Evolutionary conservation across 2,888 invertebrate species (phyloP), one percentile per base, ranked within the genome.

Genomic region (Metalampra italica): DNA sequence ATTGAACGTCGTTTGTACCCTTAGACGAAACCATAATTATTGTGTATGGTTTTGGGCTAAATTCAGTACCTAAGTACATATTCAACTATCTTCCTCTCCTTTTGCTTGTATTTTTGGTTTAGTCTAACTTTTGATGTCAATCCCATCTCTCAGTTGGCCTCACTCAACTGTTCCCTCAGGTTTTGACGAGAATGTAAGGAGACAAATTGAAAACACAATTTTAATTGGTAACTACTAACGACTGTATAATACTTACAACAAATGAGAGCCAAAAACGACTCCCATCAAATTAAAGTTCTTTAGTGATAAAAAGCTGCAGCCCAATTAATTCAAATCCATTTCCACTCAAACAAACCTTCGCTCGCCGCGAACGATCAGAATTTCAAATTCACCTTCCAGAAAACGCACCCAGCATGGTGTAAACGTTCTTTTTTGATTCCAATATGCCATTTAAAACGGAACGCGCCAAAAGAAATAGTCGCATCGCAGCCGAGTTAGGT

Each of bases 271-370:
- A 41, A 44, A 72, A 75, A 71, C 74, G 72, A 72, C 67, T 68
- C 59, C 64, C 75, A 73, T 79, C 78, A 81, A 83, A 87, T 87
- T 85, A 85, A 84, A 80, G 78, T 84, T 83, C 83, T 71, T 64
- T 45, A 50, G 53, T 56, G 55, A 71, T 72, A 85, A 86, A 81
- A 85, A 82, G 62, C 54, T 57, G 56, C 60, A 62, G 60, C 57
- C 66, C 81, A 85, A 86, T 85, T 84, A 86, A 85, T 87, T 87
- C 82, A 83, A 86, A 87, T 85, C 82, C 83, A 86, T 86, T 83
- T 85, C 82, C 81, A 85, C 82, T 82, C 78, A 76, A 69, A 77
- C 71, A 77, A 73, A 71, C 74, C 66, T 32, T 29, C 12, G 29
- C 14, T 71, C 71, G 75, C 77, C 72, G 74, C 75, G 72, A 71